Evolutionary conservation across 1,140 invertebrate species (phyloP).

Genomic region (Drosophila pseudoananassae): DNA sequence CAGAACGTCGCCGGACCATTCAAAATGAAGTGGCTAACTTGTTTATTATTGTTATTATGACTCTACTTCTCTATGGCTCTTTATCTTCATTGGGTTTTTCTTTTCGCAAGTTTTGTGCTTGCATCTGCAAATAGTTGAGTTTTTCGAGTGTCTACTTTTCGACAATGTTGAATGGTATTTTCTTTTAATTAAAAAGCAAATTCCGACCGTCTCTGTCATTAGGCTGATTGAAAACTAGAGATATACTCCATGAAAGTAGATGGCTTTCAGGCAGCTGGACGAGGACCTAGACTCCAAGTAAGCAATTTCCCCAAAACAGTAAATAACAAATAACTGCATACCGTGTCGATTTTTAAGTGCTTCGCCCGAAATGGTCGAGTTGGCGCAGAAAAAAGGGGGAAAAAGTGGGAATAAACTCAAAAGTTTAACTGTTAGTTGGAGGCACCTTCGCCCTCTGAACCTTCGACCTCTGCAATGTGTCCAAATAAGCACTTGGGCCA

Average conservation of each 20-base stretch:
- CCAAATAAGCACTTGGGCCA: conserved; percentile 77
- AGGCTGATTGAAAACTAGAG: conserved; percentile 74
- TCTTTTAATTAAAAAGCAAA: conserved; percentile 82
- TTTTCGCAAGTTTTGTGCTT: conserved; percentile 25
- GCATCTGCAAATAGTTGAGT: conserved; percentile 47
- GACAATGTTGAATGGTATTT: conserved; percentile 62
- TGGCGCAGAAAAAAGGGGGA: conserved; percentile 17
- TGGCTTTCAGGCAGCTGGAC: background rate
- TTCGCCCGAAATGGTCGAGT: conserved; percentile 54
- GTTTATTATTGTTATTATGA: conserved; percentile 80
- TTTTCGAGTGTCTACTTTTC: conserved; percentile 67
- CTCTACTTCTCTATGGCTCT: conserved; percentile 28
- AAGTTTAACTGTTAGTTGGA: conserved; percentile 52
- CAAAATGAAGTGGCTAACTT: conserved; percentile 79
- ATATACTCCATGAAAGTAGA: conserved; percentile 10
- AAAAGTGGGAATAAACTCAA: conserved; percentile 26
- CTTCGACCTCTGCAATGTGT: conserved; percentile 10
- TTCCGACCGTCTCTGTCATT: conserved; percentile 70
- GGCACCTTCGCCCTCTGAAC: conserved; percentile 22
- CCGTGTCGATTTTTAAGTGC: conserved; percentile 80
- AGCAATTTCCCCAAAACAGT: conserved; percentile 70
- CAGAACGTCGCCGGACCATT: conserved; percentile 64
- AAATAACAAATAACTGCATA: conserved; percentile 77
- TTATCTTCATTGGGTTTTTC: conserved; percentile 26
- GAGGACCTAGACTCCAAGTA: conserved; percentile 52